These are phyloP conservation scores for Silurus aristotelis DNA, from an alignment of 2,797 vertebrate genomes.

Conservation along the genomic window DNA sequence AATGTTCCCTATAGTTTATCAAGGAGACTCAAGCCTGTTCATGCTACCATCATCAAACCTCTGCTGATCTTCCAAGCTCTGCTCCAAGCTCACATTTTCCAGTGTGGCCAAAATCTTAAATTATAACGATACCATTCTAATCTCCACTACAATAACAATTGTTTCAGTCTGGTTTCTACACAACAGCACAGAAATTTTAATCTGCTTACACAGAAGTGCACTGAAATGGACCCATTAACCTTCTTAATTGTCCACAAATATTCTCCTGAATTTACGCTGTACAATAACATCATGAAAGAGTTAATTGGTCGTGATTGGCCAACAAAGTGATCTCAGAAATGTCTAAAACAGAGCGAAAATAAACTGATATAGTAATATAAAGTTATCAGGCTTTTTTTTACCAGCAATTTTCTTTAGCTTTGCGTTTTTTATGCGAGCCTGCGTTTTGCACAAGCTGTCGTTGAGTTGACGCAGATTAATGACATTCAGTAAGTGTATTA, in stretches of 20 bases:
- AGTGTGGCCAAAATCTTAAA: background rate
- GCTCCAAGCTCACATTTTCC: background rate
- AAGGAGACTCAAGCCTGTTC: too few species aligned
- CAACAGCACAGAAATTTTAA: background rate
- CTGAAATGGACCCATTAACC: background rate
- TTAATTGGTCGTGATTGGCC: background rate
- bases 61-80: background rate
- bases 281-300: background rate
- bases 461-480: background rate
- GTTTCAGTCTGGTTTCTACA: slow-evolving; percentile 1
- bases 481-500: background rate
- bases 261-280: background rate
- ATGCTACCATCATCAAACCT: background rate
- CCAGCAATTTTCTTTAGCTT: background rate
- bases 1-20: too few species aligned
- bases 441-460: too few species aligned
- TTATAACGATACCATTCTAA: background rate
- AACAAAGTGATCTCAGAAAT: background rate
- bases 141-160: background rate
- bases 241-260: background rate
- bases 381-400: background rate
- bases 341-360: too few species aligned
- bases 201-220: background rate
- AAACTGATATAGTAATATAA: background rate
- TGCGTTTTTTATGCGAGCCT: background rate